phyloP scores from a whole-genome alignment of 2,888 invertebrate genomes.

The Aplocera efformata region DNA sequence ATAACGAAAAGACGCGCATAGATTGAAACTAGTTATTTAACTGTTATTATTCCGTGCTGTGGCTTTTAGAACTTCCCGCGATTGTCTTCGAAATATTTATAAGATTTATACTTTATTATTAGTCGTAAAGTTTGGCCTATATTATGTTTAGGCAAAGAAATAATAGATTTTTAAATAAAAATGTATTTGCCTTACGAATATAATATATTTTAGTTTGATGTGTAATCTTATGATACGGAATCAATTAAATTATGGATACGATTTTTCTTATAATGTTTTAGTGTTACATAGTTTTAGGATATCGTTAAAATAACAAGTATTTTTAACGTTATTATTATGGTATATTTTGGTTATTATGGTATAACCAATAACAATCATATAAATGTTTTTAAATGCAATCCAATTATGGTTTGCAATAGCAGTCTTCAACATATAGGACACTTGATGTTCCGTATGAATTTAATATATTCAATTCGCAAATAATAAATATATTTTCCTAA shows the following conservation, averaged over 20 bases:
- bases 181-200: slow-evolving; percentile 19
- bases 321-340: slow-evolving; percentile 6
- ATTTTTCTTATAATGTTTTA: slow-evolving; percentile 31
- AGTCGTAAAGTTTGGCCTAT: slow-evolving; percentile 7
- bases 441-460: no score
- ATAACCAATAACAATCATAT: not conserved
- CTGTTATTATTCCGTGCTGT: slow-evolving; percentile 13
- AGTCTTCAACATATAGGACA: no score
- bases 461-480: no score
- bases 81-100: slow-evolving; percentile 13
- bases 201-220: slow-evolving; percentile 18
- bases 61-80: slow-evolving; percentile 10
- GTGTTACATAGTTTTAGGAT: slow-evolving; percentile 18
- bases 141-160: slow-evolving; percentile 3
- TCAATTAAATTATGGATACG: slow-evolving; percentile 39
- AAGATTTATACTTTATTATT: slow-evolving; percentile 14
- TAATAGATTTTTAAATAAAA: slow-evolving; percentile 14
- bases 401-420: no score
- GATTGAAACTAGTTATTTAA: slow-evolving; percentile 14
- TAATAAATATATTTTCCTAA: slow-evolving; percentile 4
- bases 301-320: slow-evolving; percentile 3
- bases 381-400: no score
- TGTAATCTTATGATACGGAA: slow-evolving; percentile 36
- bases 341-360: slow-evolving; percentile 4
- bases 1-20: slow-evolving; percentile 19